Evolutionary conservation across 2,888 invertebrate genomes (phyloP), one percentile per base, ranked within the genome.

Genomic region (Drosophila nigritarsus): DNA sequence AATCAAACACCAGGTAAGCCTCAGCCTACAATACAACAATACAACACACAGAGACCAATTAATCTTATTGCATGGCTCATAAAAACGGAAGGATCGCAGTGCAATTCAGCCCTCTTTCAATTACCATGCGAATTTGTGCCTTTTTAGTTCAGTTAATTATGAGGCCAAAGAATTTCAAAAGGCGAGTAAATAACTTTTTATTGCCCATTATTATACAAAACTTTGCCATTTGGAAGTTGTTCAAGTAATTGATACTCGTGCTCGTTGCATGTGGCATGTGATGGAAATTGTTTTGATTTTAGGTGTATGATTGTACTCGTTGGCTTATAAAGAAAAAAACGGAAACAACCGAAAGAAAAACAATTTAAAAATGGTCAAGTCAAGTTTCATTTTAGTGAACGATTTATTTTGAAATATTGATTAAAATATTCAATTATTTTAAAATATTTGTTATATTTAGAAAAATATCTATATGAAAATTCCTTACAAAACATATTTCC

Each of bases 21-120:
- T 13, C 53, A 24, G 45, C 49, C 7, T 9, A 24, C 69, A 38
- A 38, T 61, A 61, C 24, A 48, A 36, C 55, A 53, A 50, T 48
- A 32, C 59, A 49, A 53, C 45, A 24, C 54, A 55, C 51, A 62
- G 67, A 58, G 67, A 54, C 50, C 74, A 76, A 76, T 76, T 76
- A 78, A 76, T 76, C 74, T 59, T 59, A 73, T 65, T 53, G 78
- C 64, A 60, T 38, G 34, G 59, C 73, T 36, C 76, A 67, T 65
- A 62, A 73, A 65, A 70, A 60, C 34, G 32, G 40, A 48, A 64
- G 54, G 58, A 56, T 50, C 34, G 50, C n/a, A 53, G 45, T 48
- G 62, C 73, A 78, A 64, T 78, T 67, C 9, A 49, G 54, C 54
- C 64, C 34, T 20, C 49, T 73, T 64, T 61, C 77, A 58, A 70